Percentiles rank a stretch among this genome's conserved stretches.
Evolutionary conservation across 1,140 invertebrate genomes (phyloP).

Genomic region (Ceratosolen solmsi): DNA sequence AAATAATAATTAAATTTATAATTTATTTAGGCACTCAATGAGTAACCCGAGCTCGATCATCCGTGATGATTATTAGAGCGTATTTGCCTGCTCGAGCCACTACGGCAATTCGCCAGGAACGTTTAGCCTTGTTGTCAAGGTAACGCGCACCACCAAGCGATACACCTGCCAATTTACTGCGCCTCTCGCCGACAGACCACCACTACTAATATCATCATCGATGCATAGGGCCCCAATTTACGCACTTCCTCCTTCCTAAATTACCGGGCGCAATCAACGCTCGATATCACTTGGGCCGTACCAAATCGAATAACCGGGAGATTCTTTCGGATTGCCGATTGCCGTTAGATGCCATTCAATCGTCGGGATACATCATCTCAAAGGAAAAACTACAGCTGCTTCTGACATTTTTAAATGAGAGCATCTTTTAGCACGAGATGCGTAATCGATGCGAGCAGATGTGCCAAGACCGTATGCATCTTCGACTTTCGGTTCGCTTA

Average conservation of each 20-base stretch:
- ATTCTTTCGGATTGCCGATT: background rate
- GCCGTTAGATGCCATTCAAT: background rate
- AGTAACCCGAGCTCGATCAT: background rate
- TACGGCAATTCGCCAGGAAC: background rate
- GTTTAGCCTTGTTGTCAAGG: background rate
- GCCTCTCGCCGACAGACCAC: background rate
- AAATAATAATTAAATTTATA: too few relatives aligned
- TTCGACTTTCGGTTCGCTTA: background rate
- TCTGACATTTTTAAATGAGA: background rate
- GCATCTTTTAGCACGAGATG: background rate
- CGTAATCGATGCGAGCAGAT: background rate
- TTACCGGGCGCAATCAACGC: background rate
- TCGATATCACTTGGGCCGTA: background rate
- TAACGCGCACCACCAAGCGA: background rate
- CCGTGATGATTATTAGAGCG: background rate
- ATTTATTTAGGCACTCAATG: too few relatives aligned
- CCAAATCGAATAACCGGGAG: background rate
- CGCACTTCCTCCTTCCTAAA: background rate
- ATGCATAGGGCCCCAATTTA: background rate
- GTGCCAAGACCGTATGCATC: background rate
- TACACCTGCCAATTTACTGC: background rate
- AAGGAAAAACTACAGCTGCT: background rate
- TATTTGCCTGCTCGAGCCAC: background rate
- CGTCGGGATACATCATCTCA: background rate
- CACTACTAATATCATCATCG: background rate